phyloP scores from a whole-genome alignment of 2,113 vertebrate species.

The Mustela nigripes region DNA sequence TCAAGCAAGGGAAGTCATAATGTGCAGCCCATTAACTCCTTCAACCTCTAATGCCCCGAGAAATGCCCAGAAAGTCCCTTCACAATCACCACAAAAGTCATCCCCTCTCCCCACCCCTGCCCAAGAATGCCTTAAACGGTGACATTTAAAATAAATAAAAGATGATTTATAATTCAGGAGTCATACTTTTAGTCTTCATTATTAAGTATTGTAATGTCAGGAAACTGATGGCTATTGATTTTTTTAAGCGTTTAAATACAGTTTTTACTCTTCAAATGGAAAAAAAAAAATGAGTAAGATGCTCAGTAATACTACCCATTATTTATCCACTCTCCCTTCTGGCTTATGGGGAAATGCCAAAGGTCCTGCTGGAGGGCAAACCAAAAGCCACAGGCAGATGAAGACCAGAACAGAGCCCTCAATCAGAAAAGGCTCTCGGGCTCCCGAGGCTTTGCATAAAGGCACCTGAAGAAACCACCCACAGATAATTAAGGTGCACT shows the following conservation, averaged over 20 bases:
- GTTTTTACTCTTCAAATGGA: conserved; percentile 52
- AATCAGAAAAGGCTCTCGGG: background rate
- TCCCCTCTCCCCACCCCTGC: background rate
- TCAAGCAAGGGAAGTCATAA: background rate
- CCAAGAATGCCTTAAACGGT: background rate
- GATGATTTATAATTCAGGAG: conserved; percentile 4
- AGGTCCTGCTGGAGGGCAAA: background rate
- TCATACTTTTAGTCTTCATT: conserved; percentile 37
- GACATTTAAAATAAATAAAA: conserved; percentile 58
- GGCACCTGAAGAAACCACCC: background rate
- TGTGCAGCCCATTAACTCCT: background rate
- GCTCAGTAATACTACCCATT: background rate
- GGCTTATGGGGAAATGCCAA: background rate
- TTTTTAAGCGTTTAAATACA: conserved; percentile 31
- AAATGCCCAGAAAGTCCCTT: background rate
- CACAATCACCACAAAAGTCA: background rate
- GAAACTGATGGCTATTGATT: conserved; percentile 51
- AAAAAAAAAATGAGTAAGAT: conserved; percentile 37
- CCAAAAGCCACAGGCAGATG: background rate
- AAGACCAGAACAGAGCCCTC: background rate
- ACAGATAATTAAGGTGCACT: background rate
- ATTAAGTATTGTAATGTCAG: background rate
- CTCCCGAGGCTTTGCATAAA: background rate
- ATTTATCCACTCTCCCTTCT: background rate
- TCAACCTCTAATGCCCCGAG: background rate